These are phyloP conservation scores for Volucella bombylans DNA, from an alignment of 2,888 invertebrate genomes.

Conservation along the genomic window DNA sequence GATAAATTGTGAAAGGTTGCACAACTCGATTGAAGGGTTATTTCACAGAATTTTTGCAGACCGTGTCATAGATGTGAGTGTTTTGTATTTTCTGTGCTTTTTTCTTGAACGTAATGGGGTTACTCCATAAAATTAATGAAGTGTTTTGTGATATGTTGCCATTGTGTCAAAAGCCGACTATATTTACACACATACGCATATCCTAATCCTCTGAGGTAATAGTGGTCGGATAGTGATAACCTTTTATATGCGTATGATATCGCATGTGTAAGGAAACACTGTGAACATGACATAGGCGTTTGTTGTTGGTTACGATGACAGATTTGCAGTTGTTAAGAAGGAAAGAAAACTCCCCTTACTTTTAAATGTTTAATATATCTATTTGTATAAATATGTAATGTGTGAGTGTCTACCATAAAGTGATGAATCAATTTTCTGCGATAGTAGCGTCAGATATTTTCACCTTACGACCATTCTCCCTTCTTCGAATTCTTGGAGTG, in stretches of 20 bases:
- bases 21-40: conserved; percentile 56
- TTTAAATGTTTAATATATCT: not conserved
- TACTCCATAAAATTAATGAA: conserved; percentile 29
- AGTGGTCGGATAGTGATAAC: conserved; percentile 19
- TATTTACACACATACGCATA: not conserved
- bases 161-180: conserved; percentile 38
- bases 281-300: conserved; percentile 23
- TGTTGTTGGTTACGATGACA: conserved; percentile 13
- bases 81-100: not conserved
- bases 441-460: conserved; percentile 3
- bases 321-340: not conserved
- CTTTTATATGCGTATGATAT: conserved; percentile 20
- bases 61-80: not conserved
- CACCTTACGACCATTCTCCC: conserved; percentile 4
- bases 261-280: not conserved
- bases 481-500: not conserved
- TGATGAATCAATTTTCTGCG: conserved; percentile 44
- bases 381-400: conserved; percentile 3
- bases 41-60: conserved; percentile 36
- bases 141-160: conserved; percentile 30
- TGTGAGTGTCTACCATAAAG: not conserved
- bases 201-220: not conserved
- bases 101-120: not conserved
- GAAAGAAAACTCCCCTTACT: not conserved
- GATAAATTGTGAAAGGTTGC: conserved; percentile 61